Base-by-base conservation (phyloP, 23 tunicate species). In the Aplidium turbinatum region DNA sequence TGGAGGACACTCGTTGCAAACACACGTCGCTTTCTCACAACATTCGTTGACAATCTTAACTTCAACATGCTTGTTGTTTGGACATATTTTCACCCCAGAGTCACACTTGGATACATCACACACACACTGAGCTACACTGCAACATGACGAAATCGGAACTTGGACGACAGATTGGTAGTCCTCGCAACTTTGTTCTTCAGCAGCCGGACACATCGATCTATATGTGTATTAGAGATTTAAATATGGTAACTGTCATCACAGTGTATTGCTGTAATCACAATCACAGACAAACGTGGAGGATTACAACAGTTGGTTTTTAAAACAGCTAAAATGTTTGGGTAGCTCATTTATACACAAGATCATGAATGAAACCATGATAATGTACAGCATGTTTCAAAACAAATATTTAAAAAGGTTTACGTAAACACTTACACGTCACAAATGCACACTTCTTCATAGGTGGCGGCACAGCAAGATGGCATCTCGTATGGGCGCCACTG, bases 361-460 rank as follows among this genome's bases (percentile, higher is more conserved):
- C n/a, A n/a, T n/a, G n/a, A n/a, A n/a, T n/a, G n/a, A n/a, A n/a
- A n/a, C n/a, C n/a, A n/a, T n/a, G n/a, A n/a, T n/a, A n/a, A n/a
- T n/a, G n/a, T n/a, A n/a, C n/a, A n/a, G n/a, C n/a, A n/a, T n/a
- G n/a, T n/a, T n/a, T n/a, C n/a, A n/a, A n/a, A n/a, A n/a, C n/a
- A n/a, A n/a, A n/a, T n/a, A n/a, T n/a, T n/a, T n/a, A n/a, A n/a
- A 42, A 9, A 9, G 48, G 48, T 9, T 29, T 60, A 16, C 16
- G 11, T 16, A 18, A 68, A 11, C 9, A 62, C 75, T 74, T 71
- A 91, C 97, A 78, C 73, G 66, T 91, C 97, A 77, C 97, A 91
- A 29, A 81, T 76, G 50, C 97, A 91, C 22, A 91, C 85, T 78
- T 72, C 75, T 74, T 91, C 97, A 47, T 78, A 91, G 19, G 72